Percentiles rank a stretch among this genome's conserved stretches.
Evolutionary conservation across 2,888 invertebrate genomes (phyloP).

Genomic region (Drosophila flavopinicola): DNA sequence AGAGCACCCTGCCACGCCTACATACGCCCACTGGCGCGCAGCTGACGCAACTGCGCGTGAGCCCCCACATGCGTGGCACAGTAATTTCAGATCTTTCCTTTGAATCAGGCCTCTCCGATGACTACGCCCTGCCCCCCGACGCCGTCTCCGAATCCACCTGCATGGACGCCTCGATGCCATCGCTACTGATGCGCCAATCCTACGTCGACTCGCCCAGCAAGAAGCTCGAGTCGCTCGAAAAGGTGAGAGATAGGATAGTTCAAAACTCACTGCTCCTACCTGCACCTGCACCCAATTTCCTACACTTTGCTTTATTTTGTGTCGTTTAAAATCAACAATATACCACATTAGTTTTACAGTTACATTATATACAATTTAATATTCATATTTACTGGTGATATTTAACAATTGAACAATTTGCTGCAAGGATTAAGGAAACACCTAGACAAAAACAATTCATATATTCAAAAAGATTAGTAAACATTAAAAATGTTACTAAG

Average conservation of each 20-base stretch:
- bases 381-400: too few species aligned
- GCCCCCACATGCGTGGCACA: constrained; percentile 83
- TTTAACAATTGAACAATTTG: too few species aligned
- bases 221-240: constrained; percentile 92
- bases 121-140: constrained; percentile 98
- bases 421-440: too few species aligned
- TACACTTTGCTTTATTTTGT: too few species aligned
- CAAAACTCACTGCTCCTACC: too few species aligned
- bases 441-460: too few species aligned
- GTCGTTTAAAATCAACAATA: too few species aligned
- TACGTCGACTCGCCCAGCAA: constrained; percentile 87
- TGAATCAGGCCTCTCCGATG: constrained; percentile 97
- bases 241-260: constrained; percentile 85
- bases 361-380: too few species aligned
- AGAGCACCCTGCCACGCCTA: constrained; percentile 72
- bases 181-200: constrained; percentile 87
- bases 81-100: constrained; percentile 92
- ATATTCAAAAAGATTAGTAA: too few species aligned
- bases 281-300: too few species aligned
- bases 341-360: too few species aligned
- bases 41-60: constrained; percentile 78
- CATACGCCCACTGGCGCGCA: constrained; percentile 64
- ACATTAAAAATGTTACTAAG: too few species aligned
- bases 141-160: constrained; percentile 93
- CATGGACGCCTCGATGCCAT: constrained; percentile 90